Evolutionary conservation across 2,797 vertebrate genomes (phyloP), one percentile per base, ranked within the genome.

Genomic region (Chanos chanos): DNA sequence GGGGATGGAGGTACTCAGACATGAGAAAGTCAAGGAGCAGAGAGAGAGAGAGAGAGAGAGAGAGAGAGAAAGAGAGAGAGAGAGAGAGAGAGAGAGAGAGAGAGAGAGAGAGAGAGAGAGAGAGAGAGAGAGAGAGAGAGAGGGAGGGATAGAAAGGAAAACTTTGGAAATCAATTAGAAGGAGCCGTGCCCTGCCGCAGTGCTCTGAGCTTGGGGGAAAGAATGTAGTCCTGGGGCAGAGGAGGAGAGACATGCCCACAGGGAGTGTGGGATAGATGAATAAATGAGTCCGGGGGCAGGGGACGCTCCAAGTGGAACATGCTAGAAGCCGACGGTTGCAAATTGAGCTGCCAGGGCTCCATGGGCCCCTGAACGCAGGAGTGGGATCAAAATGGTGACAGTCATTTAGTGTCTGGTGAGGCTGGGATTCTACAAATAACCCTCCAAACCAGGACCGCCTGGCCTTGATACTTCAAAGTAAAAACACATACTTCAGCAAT

Each of bases 301-400:
- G 87, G 83, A 89, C 39, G 88, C 86, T 85, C 74, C 83, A 90
- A 92, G 93, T 89, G 83, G 92, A 86, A 85, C 77, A 81, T 82
- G 75, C 76, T 83, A 76, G 86, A 84, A 84, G 88, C 84, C 79
- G 83, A 86, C 61, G 89, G 83, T 80, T 85, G 87, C 85, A 93
- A 94, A 96, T 93, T 93, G 82, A 83, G 84, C 85, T 89, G 89
- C 90, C 86, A 71, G 71, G 85, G 83, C 87, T 85, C 89, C 83
- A 83, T 90, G 85, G 85, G 79, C 72, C 80, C 72, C 54, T 74
- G 9, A 37, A 13, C 51, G 15, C 37, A 22, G 66, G 31, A 61
- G 45, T 44, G 31, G 64, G 56, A 65, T 57, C 62, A 55, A 61
- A 44, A 66, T 57, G 51, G 62, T 52, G 39, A 71, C 47, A 48